Base-by-base conservation (phyloP, 37 sponge, comb jelly and placozoan genomes). In the Tethya wilhelma region DNA sequence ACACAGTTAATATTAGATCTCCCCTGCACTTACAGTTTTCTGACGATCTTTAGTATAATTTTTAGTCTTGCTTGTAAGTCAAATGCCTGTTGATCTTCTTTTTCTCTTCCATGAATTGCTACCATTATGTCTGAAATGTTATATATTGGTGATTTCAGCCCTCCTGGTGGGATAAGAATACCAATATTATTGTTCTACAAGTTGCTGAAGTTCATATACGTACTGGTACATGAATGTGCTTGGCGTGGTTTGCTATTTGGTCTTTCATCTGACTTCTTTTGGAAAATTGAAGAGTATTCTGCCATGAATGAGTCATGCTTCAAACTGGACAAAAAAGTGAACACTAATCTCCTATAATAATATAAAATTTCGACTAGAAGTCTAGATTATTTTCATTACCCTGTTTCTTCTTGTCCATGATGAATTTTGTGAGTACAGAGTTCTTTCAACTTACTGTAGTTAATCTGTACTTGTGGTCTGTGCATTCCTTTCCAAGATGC, bases 381-480 rank as follows among this genome's bases (percentile, higher is more conserved):
- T 49, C 14, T 49, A 19, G 53, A 49, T 49, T 49, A 19, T 14
- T 49, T 49, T 36, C 28, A 70, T 4, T 29, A 6, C 36, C 34
- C 4, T 22, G 38, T n/a, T 2, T 25, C 58, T 4, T 56, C 23
- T 40, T 25, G 43, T 59, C 41, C 20, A 4, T n/a, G 31, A 44
- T 60, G 44, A n/a, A 62, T 38, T 9, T 37, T 9, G 4, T 38
- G 31, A 2, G 74, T 38, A 58, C 81, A 80, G 23, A 77, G 60
- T 44, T 70, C 69, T 30, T 44, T 56, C 44, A 80, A 71, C 56
- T 57, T 80, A 28, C n/a, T 43, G 40, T 80, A 80, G 62, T 80
- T 56, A 22, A 80, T 80, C 25, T 59, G 62, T 34, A 70, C 56
- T 42, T 34, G 37, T 28, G 9, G 34, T 7, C 38, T 66, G 67